Conservation (phyloP, 2,888 invertebrate species). For the Chymomyza procnemis region DNA sequence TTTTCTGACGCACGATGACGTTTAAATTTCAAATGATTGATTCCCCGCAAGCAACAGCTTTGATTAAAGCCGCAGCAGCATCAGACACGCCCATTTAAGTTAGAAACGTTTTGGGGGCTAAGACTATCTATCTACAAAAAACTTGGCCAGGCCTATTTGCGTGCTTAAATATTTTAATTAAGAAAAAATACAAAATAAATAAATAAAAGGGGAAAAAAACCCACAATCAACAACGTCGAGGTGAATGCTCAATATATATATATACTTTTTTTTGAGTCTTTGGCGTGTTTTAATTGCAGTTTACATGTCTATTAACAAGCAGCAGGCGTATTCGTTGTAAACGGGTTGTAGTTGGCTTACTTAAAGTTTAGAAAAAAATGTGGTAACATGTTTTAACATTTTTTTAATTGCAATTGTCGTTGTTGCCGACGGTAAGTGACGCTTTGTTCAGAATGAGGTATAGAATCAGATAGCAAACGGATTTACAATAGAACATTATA, state of each 20-base stretch:
- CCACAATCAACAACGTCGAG: constrained; percentile 32
- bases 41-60: constrained; percentile 70
- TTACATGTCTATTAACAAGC: constrained; percentile 69
- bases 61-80: constrained; percentile 65
- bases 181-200: constrained; percentile 6
- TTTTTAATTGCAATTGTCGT: constrained; percentile 69
- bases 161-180: constrained; percentile 69
- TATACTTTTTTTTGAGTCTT: constrained; percentile 50
- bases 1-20: constrained; percentile 73
- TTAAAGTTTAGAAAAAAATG: constrained; percentile 6
- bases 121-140: constrained; percentile 41
- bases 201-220: constrained; percentile 27
- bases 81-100: constrained; percentile 4
- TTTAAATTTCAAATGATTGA: constrained; percentile 72
- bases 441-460: constrained; percentile 1
- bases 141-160: constrained; percentile 62
- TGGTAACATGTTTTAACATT: not conserved
- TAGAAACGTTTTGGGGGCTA: not conserved
- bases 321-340: constrained; percentile 17
- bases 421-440: constrained; percentile 55
- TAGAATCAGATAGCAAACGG: no score
- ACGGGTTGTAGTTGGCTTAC: constrained; percentile 7
- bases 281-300: constrained; percentile 68
- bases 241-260: constrained; percentile 59
- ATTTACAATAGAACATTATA: not conserved